Evolutionary conservation across 2,797 vertebrate genomes (phyloP).

Genomic region (Simalia tracyae): DNA sequence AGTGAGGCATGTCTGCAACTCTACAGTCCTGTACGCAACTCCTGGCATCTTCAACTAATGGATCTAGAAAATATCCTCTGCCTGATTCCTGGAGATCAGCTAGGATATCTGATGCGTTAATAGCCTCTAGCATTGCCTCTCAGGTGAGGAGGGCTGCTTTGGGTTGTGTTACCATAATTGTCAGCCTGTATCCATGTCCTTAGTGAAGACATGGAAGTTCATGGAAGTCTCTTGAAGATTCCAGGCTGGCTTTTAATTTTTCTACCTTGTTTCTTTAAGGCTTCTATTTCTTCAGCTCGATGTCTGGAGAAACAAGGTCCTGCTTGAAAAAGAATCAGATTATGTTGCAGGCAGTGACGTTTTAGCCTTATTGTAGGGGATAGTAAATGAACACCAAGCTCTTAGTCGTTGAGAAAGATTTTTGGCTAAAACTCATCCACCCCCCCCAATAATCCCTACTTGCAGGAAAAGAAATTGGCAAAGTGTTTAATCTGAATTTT

Average conservation of each 20-base stretch:
- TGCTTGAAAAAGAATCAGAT: background rate
- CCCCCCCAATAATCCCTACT: background rate
- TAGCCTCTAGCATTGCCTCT: background rate
- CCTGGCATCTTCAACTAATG: background rate
- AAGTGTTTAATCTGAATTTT: background rate
- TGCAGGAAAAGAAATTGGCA: background rate
- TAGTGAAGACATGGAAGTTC: background rate
- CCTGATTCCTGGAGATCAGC: background rate
- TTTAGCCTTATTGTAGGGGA: background rate
- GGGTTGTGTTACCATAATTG: background rate
- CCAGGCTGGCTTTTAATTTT: background rate
- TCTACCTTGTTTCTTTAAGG: background rate
- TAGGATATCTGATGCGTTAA: background rate
- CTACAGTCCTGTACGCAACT: background rate
- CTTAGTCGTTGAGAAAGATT: background rate
- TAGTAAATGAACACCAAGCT: background rate
- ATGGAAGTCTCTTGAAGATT: background rate
- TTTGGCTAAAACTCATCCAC: background rate
- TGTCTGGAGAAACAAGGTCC: constrained; percentile 21
- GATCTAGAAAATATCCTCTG: background rate
- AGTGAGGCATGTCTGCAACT: background rate
- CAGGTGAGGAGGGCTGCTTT: background rate
- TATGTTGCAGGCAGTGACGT: background rate
- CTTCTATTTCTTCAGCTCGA: background rate
- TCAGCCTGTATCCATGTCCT: background rate